Evolutionary conservation across 2,113 vertebrate genomes (phyloP), one percentile per base, ranked within the genome.

Genomic region (Anhinga anhinga): DNA sequence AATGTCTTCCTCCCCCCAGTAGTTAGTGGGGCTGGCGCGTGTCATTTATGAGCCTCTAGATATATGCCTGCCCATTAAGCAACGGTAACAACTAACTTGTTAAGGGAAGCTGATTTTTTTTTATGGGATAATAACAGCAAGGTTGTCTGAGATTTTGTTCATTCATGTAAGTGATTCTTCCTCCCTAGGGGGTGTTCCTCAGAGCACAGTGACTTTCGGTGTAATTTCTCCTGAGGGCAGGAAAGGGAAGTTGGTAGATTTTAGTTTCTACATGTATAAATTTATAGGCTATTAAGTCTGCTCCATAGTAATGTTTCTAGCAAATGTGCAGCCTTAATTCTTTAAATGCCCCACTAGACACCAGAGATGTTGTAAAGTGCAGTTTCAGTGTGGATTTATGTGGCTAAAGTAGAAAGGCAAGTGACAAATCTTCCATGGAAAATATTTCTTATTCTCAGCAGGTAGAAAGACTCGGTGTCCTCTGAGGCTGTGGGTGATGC

Each of bases 21-120:
- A 9, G 17, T 77, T 80, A 3, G n/a, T 34, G 42, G 26, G 20
- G 13, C 13, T 81, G 55, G 10, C 5, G 0, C 1, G 1, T 27
- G 22, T 73, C 58, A 40, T 58, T 87, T 82, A 36, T 50, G 47
- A 89, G 34, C 30, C 73, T 82, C 49, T 32, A 47, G 62, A 36
- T 61, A 40, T 6, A 25, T 25, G 49, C 19, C 36, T 62, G 38
- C 40, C 62, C 53, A 3, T 62, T 58, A 79, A 62, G 29, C 30
- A 36, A 32, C 38, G 34, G 26, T 42, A 56, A 44, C 34, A 59
- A n/a, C 23, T 49, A 27, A 30, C 34, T 86, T 76, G 34, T 65
- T 76, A 83, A 23, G 50, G 52, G 36, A 88, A 62, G 27, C 27
- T 74, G 45, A 45, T 10, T 81, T 56, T 65, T 65, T 85, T n/a